Percentiles rank a stretch among this genome's conserved stretches.
Evolutionary conservation across 2,113 vertebrate genomes (phyloP).

Genomic region (Pelusios castaneus): DNA sequence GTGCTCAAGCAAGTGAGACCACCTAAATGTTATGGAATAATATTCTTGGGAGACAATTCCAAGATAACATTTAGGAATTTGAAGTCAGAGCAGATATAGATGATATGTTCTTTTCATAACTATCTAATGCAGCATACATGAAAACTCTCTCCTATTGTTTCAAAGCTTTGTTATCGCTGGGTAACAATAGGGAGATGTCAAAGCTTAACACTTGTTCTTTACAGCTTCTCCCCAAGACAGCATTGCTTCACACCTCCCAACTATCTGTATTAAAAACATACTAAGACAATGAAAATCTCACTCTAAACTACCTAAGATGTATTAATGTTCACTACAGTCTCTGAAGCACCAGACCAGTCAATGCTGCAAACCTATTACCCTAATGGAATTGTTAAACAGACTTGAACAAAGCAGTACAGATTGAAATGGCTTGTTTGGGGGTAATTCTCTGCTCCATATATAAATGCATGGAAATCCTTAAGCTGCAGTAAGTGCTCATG

Average conservation of each 20-base stretch:
- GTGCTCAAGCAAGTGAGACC: conserved; percentile 69
- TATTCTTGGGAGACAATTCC: neutral
- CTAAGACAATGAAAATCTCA: conserved; percentile 3
- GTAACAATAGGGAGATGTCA: conserved; percentile 44
- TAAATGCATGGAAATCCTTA: conserved; percentile 39
- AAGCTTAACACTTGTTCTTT: conserved; percentile 30
- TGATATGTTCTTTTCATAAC: conserved; percentile 15
- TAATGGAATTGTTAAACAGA: conserved; percentile 48
- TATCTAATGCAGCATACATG: conserved; percentile 46
- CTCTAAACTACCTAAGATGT: neutral
- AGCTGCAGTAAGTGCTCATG: conserved; percentile 73
- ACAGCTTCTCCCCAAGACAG: neutral
- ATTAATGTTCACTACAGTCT: neutral
- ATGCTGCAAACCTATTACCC: conserved; percentile 48
- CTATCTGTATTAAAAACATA: neutral
- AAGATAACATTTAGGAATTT: conserved; percentile 48
- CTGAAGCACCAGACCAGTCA: conserved; percentile 29
- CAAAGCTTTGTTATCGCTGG: neutral
- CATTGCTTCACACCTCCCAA: neutral
- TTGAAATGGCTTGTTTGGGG: conserved; percentile 7
- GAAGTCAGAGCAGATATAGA: conserved; percentile 35
- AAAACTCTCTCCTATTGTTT: conserved; percentile 39
- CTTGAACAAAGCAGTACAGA: conserved; percentile 37
- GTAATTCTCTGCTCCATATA: conserved; percentile 37
- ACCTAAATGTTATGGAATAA: conserved; percentile 48